Base-by-base conservation (phyloP, 2,113 vertebrate species). In the Rhineura floridana region DNA sequence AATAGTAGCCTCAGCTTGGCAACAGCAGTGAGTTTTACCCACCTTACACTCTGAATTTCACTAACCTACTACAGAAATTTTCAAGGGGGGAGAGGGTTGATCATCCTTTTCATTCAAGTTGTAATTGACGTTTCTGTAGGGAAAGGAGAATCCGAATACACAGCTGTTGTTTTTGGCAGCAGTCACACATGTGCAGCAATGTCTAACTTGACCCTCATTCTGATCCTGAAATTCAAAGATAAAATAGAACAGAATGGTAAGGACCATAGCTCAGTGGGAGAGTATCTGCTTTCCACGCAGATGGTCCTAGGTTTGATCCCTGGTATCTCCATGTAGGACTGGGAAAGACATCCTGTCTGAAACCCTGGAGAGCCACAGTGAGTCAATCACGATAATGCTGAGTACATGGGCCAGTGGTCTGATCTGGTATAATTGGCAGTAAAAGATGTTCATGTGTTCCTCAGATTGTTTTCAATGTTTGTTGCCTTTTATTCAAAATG, bases 401-500 rank as follows among this genome's bases (percentile, higher is more conserved):
- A 42, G 12, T 4, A 63, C 7, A 6, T 63, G 25, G 7, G 63
- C 21, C 25, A 15, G 13, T 62, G 25, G 55, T 59, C 55, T 59
- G 55, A 59, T 59, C 19, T 59, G 55, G 55, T 59, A 59, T 59
- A 59, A 21, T 17, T 59, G 55, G 55, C 19, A 59, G 55, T 19
- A 59, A 17, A 17, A 59, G 15, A 59, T 59, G 13, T 55, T 55
- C 19, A 12, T 55, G 15, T 62, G 19, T 80, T 89, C n/a, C n/a
- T n/a, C n/a, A n/a, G n/a, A n/a, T n/a, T n/a, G n/a, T n/a, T 80
- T 77, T 13, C 3, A 55, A 88, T 28, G 84, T 93, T 2, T 23
- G 6, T 30, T 50, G 1, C 72, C 23, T 88, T 62, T 88, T 84
- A 1, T 42, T 81, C 88, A 36, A 1, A 8, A 28, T 77, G 8